These are phyloP conservation scores for Tetranychus truncatus DNA, from an alignment of 2,888 invertebrate genomes.

Conservation along the genomic window DNA sequence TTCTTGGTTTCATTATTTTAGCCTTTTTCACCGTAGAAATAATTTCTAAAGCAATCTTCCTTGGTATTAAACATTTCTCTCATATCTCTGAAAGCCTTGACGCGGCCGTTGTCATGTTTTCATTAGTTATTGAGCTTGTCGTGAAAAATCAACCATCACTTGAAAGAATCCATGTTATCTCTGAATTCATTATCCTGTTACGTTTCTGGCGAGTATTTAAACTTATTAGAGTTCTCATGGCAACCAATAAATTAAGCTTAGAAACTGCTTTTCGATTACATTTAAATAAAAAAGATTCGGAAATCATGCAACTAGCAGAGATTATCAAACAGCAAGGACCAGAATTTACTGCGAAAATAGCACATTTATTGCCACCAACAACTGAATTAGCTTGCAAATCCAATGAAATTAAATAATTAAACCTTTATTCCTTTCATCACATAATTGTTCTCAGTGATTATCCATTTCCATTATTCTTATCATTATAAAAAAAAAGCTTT, in stretches of 20 bases:
- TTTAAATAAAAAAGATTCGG: not conserved
- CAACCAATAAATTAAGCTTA: not conserved
- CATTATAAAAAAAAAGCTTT: constrained; percentile 2
- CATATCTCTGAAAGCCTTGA: not conserved
- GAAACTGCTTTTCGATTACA: not conserved
- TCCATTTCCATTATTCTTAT: not conserved
- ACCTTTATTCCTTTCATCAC: too few relatives aligned
- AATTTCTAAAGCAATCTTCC: not conserved
- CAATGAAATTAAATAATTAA: too few relatives aligned
- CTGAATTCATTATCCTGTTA: not conserved
- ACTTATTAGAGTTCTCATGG: not conserved
- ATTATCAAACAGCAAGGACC: too few relatives aligned
- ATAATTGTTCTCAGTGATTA: too few relatives aligned
- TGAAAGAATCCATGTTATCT: not conserved
- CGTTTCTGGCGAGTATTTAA: not conserved
- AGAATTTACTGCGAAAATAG: too few relatives aligned
- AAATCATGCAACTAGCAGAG: not conserved
- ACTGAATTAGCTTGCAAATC: too few relatives aligned
- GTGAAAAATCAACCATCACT: too few relatives aligned
- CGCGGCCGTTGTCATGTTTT: not conserved
- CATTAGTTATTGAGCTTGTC: too few relatives aligned
- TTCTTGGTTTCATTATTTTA: not conserved
- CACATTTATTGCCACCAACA: too few relatives aligned
- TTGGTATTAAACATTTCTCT: not conserved
- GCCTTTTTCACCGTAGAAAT: not conserved